phyloP scores from a whole-genome alignment of 2,797 vertebrate genomes.

The Alca torda region DNA sequence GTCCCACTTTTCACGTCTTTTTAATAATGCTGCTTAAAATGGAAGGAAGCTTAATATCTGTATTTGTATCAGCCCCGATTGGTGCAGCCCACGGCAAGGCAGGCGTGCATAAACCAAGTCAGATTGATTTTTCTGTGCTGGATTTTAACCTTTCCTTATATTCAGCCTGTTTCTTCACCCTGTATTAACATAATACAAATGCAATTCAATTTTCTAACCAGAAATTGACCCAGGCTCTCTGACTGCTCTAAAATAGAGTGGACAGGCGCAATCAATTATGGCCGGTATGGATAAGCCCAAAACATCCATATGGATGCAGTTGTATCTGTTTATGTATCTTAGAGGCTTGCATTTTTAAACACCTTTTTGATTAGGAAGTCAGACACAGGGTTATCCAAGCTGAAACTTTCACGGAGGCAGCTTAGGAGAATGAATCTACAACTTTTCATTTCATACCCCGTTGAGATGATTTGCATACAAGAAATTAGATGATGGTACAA shows the following conservation, averaged over 20 bases:
- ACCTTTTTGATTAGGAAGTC: not conserved
- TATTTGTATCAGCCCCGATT: not conserved
- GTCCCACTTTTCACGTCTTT: slow-evolving; percentile 30
- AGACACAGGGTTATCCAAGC: not conserved
- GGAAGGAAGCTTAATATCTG: not conserved
- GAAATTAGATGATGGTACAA: not conserved
- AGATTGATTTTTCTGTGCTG: not conserved
- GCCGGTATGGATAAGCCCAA: not conserved
- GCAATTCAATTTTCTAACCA: not conserved
- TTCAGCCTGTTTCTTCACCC: not conserved
- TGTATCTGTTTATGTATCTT: not conserved
- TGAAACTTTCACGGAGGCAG: not conserved
- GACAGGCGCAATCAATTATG: not conserved
- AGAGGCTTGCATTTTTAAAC: not conserved
- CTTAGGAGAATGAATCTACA: not conserved
- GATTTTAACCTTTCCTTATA: not conserved
- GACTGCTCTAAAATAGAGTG: not conserved
- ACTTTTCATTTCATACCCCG: not conserved
- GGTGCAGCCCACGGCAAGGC: not conserved
- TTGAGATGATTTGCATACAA: not conserved
- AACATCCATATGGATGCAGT: not conserved
- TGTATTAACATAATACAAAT: not conserved
- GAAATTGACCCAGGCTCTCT: not conserved
- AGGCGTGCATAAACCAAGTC: not conserved
- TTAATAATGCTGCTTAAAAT: not conserved